Evolutionary conservation across 2,888 invertebrate genomes (phyloP), one percentile per base, ranked within the genome.

Genomic region (Philereme vetulata): DNA sequence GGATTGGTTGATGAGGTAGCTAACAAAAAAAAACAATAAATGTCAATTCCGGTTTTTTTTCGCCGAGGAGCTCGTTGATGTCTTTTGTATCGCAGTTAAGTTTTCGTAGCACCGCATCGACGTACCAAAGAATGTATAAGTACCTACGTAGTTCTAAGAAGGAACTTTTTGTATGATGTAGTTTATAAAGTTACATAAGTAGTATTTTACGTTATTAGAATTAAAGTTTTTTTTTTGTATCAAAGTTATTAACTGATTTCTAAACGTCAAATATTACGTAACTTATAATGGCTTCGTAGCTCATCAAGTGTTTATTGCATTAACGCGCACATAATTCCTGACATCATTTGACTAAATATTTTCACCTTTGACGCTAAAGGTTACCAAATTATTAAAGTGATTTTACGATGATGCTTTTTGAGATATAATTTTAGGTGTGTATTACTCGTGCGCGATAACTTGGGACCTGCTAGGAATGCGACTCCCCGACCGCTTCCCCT

Each of bases 11-110:
- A 64, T 51, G 52, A 56, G 68, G 68, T 64, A 68, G 64, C 61
- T 7, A 21, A 21, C 7, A 53, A 49, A 51, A 51, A 8, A 35
- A 10, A 7, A 32, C 43, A 47, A 48, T 50, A 45, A 40, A 55
- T 51, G 50, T 56, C 51, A 45, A 48, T 60, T 58, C 54, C 56
- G 56, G 56, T 40, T 38, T n/a, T 59, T 32, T 33, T 9, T 56
- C 54, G 51, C 56, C 44, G 51, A 46, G 33, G 32, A 43, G n/a
- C 62, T 58, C 61, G 55, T 66, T 65, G 71, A 78, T 74, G 75
- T 77, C 79, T 78, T 77, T 78, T 76, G 52, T 68, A 76, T 72
- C 67, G 66, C 60, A 60, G 59, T 48, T 45, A 10, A 35, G 56
- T 53, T 35, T 57, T 48, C 54, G 59, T 62, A 52, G 60, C 54